Percentiles rank a stretch among this genome's conserved stretches.
phyloP scores from a whole-genome alignment of 2,113 vertebrate genomes.

The Heptranchias perlo region DNA sequence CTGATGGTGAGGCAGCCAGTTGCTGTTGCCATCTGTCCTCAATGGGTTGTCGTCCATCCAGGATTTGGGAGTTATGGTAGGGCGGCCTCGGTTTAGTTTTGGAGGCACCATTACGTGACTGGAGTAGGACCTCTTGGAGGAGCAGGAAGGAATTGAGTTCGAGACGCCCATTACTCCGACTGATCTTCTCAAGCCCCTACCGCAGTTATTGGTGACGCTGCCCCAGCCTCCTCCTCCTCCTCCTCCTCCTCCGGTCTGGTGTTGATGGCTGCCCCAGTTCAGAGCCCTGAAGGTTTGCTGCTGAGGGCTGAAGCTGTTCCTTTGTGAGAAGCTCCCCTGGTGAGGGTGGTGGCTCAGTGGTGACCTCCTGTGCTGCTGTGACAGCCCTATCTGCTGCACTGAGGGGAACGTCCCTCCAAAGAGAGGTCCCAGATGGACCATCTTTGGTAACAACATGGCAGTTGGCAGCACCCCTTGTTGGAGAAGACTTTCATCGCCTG shows the following conservation, averaged over 20 bases:
- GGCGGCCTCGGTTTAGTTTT: neutral
- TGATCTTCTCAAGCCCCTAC: neutral
- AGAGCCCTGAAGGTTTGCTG: neutral
- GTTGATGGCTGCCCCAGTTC: neutral
- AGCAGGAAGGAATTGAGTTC: neutral
- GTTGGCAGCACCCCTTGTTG: slow-evolving; percentile 14
- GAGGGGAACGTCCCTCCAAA: neutral
- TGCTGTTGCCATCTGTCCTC: slow-evolving; percentile 21
- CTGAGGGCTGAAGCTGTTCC: neutral
- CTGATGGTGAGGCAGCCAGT: neutral
- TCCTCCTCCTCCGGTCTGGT: neutral
- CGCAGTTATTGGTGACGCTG: neutral
- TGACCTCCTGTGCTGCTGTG: slow-evolving; percentile 4
- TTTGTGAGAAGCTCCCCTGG: neutral
- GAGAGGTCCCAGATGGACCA: slow-evolving; percentile 8
- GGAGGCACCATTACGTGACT: slow-evolving; percentile 16
- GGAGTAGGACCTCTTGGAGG: slow-evolving; percentile 28
- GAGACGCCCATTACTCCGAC: slow-evolving; percentile 1
- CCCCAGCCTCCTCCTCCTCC: slow-evolving; percentile 15
- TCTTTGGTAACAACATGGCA: slow-evolving; percentile 2
- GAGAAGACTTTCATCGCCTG: neutral
- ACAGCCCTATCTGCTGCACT: slow-evolving; percentile 11
- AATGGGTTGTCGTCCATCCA: slow-evolving; percentile 23
- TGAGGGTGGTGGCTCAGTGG: neutral
- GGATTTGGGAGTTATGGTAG: neutral